Evolutionary conservation across 2,113 vertebrate genomes (phyloP).

Genomic region (Eurystomus gularis): DNA sequence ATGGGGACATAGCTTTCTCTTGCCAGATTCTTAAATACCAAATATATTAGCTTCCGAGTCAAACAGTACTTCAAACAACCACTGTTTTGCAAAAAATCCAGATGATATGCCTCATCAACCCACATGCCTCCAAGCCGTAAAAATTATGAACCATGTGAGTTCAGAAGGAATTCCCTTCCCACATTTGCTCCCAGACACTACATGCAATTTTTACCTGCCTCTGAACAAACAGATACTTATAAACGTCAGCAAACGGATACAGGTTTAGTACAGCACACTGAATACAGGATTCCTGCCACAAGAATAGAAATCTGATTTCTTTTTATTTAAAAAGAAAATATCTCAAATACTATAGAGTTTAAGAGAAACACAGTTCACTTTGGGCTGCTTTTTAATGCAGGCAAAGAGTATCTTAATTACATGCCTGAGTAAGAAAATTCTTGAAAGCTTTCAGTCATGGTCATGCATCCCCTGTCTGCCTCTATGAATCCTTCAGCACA

Average conservation of each 20-base stretch:
- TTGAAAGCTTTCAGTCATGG: not conserved
- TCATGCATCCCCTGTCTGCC: not conserved
- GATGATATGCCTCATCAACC: not conserved
- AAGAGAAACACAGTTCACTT: not conserved
- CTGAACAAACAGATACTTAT: not conserved
- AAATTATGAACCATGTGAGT: not conserved
- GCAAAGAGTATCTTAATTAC: not conserved
- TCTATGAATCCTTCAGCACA: not conserved
- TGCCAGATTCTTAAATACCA: conserved; percentile 54
- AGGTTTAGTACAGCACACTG: not conserved
- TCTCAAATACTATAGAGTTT: not conserved
- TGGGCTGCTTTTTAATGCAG: not conserved
- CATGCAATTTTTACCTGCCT: not conserved
- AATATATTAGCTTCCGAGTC: conserved; percentile 6
- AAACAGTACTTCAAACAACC: not conserved
- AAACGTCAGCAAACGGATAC: not conserved
- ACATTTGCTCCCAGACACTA: not conserved
- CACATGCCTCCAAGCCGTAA: not conserved
- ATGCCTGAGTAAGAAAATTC: not conserved
- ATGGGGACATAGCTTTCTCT: conserved; percentile 14
- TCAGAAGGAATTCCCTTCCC: conserved; percentile 1
- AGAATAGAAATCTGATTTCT: conserved; percentile 12
- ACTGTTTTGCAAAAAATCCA: not conserved
- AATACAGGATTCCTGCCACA: not conserved
- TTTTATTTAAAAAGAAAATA: not conserved